Evolutionary conservation across 2,113 vertebrate genomes (phyloP).

Genomic region (Orycteropus afer): DNA sequence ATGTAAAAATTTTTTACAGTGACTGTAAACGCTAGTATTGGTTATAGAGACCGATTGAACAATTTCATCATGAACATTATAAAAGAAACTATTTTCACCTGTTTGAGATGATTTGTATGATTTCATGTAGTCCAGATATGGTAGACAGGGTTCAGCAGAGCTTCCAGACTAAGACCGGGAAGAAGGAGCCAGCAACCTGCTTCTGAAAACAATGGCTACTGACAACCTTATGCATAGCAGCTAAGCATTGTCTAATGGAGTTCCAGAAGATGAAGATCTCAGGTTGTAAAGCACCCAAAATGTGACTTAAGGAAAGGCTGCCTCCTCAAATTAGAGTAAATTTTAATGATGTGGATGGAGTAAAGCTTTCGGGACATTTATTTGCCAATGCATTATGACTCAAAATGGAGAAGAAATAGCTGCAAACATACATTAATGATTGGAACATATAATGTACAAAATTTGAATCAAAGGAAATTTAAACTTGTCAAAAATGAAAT

Average conservation of each 20-base stretch:
- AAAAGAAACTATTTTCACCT: slow-evolving; percentile 6
- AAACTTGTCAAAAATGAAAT: too few species aligned
- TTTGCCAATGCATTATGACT: not conserved
- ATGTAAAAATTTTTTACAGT: not conserved
- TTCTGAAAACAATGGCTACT: not conserved
- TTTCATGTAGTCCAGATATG: not conserved
- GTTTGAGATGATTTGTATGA: not conserved
- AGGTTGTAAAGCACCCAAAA: not conserved
- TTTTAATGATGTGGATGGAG: not conserved
- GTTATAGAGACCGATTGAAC: not conserved
- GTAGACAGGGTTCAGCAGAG: not conserved
- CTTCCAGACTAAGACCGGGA: not conserved
- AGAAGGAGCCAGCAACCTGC: not conserved
- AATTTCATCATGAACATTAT: not conserved
- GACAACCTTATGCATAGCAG: not conserved
- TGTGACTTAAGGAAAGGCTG: not conserved
- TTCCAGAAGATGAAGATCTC: not conserved
- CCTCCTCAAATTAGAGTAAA: not conserved
- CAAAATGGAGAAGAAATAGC: not conserved
- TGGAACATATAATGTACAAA: not conserved
- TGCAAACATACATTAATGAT: not conserved
- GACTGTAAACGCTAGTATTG: not conserved
- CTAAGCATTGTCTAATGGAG: not conserved
- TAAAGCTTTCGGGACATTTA: not conserved
- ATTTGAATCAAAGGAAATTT: too few species aligned